Evolutionary conservation across 2,113 vertebrate species (phyloP).

Genomic region (Recurvirostra avosetta): DNA sequence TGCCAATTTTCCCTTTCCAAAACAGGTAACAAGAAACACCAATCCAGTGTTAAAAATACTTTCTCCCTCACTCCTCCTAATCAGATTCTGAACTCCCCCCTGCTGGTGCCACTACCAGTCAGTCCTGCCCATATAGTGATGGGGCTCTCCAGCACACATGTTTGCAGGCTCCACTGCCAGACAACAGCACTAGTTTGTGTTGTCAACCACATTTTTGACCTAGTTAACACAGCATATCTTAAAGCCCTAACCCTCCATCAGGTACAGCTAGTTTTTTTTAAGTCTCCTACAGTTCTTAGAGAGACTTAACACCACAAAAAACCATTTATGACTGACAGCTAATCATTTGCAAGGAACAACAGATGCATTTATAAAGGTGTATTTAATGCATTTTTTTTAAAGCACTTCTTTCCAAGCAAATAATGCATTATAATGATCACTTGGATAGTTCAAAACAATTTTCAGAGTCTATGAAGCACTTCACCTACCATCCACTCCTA

Average conservation of each 20-base stretch:
- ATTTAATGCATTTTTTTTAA: not conserved
- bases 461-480: slow-evolving; percentile 18
- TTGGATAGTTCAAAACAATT: slow-evolving; percentile 44
- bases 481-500: not conserved
- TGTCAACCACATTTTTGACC: not conserved
- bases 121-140: not conserved
- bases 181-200: not conserved
- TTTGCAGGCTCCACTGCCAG: not conserved
- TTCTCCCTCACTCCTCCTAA: not conserved
- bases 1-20: not conserved
- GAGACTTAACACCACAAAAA: slow-evolving; percentile 15
- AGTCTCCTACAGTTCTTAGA: not conserved
- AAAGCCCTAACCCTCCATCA: not conserved
- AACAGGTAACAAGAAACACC: not conserved
- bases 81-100: not conserved
- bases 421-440: slow-evolving; percentile 54
- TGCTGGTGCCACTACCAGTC: not conserved
- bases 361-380: slow-evolving; percentile 34
- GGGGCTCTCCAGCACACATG: not conserved
- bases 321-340: slow-evolving; percentile 29
- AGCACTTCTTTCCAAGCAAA: slow-evolving; percentile 49
- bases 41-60: not conserved
- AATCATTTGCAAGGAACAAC: slow-evolving; percentile 40
- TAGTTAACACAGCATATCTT: not conserved
- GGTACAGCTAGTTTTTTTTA: not conserved